A percentile compares a stretch with the other conserved stretches of the same genome.
Conservation (phyloP, 2,797 vertebrate species). For the Rhinoraja longicauda region DNA sequence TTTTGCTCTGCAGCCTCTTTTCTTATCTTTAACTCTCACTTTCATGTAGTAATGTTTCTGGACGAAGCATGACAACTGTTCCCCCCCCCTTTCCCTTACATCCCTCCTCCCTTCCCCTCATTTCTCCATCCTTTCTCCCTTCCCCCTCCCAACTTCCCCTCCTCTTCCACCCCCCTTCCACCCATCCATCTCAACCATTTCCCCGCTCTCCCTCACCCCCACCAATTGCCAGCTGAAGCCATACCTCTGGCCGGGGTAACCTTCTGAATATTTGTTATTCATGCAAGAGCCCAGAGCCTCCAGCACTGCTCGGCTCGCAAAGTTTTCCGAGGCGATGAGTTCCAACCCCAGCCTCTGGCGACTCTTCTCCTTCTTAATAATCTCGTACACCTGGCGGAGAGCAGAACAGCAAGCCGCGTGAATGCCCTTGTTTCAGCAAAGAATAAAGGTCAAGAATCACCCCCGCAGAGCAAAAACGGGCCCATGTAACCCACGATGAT, state of each 20-base stretch:
- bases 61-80: neutral
- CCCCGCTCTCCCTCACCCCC: too few relatives aligned
- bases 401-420: neutral
- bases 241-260: conserved; percentile 93
- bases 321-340: conserved; percentile 92
- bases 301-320: conserved; percentile 85
- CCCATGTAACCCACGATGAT: neutral
- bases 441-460: neutral
- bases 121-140: too few relatives aligned
- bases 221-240: neutral
- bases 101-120: too few relatives aligned
- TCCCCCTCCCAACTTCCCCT: too few relatives aligned
- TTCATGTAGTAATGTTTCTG: neutral
- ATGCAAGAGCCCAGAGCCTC: conserved; percentile 91
- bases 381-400: conserved; percentile 65
- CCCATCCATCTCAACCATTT: too few relatives aligned
- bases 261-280: conserved; percentile 98
- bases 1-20: too few relatives aligned
- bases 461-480: neutral
- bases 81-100: too few relatives aligned
- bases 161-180: too few relatives aligned
- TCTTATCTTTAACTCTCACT: neutral
- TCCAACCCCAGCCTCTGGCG: conserved; percentile 81
- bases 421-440: neutral
- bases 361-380: conserved; percentile 88